Evolutionary conservation across 1,140 invertebrate genomes (phyloP).

Genomic region (Melitaea cinxia): DNA sequence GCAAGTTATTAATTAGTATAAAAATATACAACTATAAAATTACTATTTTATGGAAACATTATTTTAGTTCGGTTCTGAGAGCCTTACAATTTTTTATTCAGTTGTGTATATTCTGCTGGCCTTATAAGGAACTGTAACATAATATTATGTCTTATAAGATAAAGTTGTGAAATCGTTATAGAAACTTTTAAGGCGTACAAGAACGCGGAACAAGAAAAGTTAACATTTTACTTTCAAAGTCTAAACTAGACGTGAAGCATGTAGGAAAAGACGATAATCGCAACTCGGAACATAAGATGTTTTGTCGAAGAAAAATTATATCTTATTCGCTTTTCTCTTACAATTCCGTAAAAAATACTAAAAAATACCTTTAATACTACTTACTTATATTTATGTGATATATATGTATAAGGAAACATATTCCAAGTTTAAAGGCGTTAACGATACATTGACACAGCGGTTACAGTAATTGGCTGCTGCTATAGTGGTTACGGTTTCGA

Average conservation of each 20-base stretch:
- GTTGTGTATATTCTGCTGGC: not conserved
- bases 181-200: slow-evolving; percentile 19
- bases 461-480: no score
- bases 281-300: not conserved
- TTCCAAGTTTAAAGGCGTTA: no score
- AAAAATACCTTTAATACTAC: no score
- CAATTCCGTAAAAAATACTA: not conserved
- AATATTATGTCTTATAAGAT: slow-evolving; percentile 1
- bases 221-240: slow-evolving; percentile 17
- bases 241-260: slow-evolving; percentile 11
- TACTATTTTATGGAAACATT: no score
- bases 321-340: not conserved
- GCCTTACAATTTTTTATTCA: no score
- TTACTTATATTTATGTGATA: no score
- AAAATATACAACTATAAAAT: no score
- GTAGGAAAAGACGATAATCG: slow-evolving; percentile 13
- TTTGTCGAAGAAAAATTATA: not conserved
- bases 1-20: no score
- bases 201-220: slow-evolving; percentile 15
- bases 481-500: no score
- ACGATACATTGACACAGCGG: no score
- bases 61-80: no score
- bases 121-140: not conserved
- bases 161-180: slow-evolving; percentile 5
- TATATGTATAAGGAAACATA: no score